A percentile compares a stretch with the other conserved stretches of the same genome.
Evolutionary conservation across 2,113 vertebrate species (phyloP).

Genomic region (Rhineura floridana): DNA sequence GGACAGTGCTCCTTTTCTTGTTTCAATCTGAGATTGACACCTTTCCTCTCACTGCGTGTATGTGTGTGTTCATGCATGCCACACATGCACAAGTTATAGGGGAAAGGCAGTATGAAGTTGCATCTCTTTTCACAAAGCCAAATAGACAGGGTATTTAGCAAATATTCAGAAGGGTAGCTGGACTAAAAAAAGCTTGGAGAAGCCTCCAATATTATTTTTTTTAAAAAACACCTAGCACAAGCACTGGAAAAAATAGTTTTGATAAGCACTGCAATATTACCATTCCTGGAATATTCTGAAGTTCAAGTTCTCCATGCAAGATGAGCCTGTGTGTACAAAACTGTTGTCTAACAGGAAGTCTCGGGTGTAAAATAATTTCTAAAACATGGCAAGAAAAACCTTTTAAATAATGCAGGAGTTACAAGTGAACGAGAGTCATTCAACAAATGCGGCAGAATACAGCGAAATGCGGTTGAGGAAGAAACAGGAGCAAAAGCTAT

Average conservation of each 20-base stretch:
- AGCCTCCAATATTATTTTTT: background rate
- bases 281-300: background rate
- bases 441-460: background rate
- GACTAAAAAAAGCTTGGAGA: background rate
- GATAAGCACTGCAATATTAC: background rate
- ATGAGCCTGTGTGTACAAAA: background rate
- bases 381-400: background rate
- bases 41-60: background rate
- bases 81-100: background rate
- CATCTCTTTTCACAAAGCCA: background rate
- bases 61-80: background rate
- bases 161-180: too few relatives aligned
- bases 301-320: background rate
- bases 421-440: background rate
- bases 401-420: constrained; percentile 35
- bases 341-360: background rate
- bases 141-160: background rate
- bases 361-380: constrained; percentile 18
- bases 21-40: background rate
- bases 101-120: background rate
- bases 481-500: background rate
- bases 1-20: background rate
- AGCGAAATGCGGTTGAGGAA: background rate
- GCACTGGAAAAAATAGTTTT: background rate
- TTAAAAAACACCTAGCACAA: background rate